Base-by-base conservation (phyloP, 2,888 invertebrate genomes). In the Muschampia plurimacula region DNA sequence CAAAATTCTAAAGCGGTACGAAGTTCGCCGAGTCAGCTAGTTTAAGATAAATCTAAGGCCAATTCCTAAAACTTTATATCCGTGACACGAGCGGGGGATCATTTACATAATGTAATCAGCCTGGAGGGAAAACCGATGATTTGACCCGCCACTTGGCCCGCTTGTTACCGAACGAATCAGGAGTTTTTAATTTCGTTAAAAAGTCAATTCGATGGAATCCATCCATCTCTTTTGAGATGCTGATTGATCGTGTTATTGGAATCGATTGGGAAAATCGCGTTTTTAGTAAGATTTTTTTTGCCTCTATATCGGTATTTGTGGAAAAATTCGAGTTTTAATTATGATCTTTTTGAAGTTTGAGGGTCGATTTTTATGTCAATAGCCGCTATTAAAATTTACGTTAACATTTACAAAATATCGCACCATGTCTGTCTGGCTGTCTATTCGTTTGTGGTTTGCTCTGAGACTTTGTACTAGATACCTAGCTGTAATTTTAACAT, bases 101-200 rank as follows among this genome's bases (percentile, higher is more conserved):
- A 91, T 91, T 91, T 90, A 84, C 91, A 91, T 91, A 91, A 91
- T 90, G 90, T 90, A 90, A 91, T 91, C 91, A 91, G 84, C 82
- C 81, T 80, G 80, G 81, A 84, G 82, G 83, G 88, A 78, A 84
- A 86, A 82, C 88, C 89, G 85, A 91, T 91, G 90, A 90, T 87
- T 89, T 85, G 86, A 83, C 78, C 79, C 80, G 80, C 83, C 82
- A 83, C 87, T 84, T 79, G 80, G 79, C 79, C 80, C 79, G 80
- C 82, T 82, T 81, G 82, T 83, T 83, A 79, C 81, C 77, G 80
- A 77, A 78, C 81, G 84, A 86, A 87, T 87, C 87, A 85, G 83
- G 86, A 84, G 83, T 84, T 88, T 89, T 89, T 88, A 90, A 91
- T 88, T 86, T 86, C 81, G 89, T 90, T 90, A 86, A 85, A 86